phyloP scores from a whole-genome alignment of 92 coral and sea anemone genomes.

The Zoanthus gigantus region DNA sequence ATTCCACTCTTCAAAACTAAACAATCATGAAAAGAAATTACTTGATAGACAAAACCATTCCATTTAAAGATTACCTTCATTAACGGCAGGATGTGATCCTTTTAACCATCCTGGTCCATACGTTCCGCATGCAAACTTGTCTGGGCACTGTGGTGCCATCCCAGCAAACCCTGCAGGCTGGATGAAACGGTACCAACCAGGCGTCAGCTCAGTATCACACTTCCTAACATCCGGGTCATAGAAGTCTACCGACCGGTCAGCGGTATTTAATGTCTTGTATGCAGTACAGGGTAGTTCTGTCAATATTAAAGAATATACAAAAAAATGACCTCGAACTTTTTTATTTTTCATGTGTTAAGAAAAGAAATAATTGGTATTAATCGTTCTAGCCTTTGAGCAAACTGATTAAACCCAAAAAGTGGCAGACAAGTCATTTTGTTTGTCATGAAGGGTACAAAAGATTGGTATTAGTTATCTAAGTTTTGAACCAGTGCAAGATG shows the following conservation, averaged over 20 bases:
- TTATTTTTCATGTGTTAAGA: no score
- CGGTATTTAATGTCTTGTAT: conserved; percentile 7
- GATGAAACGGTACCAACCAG: conserved; percentile 44
- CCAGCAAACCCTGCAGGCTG: conserved; percentile 44
- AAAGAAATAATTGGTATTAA: no score
- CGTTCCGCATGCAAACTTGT: conserved; percentile 35
- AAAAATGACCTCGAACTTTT: no score
- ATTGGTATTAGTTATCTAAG: no score
- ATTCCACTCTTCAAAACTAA: no score
- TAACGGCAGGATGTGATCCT: not conserved
- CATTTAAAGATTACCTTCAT: conserved; percentile 11
- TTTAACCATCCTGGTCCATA: conserved; percentile 36
- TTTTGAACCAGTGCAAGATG: no score
- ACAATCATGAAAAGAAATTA: no score
- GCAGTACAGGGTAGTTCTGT: conserved; percentile 14
- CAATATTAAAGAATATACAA: not conserved
- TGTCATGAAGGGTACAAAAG: no score
- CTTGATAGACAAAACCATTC: no score
- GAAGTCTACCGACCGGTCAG: conserved; percentile 36
- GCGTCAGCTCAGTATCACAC: conserved; percentile 8
- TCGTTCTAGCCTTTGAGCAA: no score
- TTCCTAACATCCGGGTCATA: conserved; percentile 18
- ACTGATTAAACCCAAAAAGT: no score
- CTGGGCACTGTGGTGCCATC: conserved; percentile 46
- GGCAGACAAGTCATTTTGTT: no score